phyloP scores from a whole-genome alignment of 2,113 vertebrate species.

The Poeciliopsis prolifica region DNA sequence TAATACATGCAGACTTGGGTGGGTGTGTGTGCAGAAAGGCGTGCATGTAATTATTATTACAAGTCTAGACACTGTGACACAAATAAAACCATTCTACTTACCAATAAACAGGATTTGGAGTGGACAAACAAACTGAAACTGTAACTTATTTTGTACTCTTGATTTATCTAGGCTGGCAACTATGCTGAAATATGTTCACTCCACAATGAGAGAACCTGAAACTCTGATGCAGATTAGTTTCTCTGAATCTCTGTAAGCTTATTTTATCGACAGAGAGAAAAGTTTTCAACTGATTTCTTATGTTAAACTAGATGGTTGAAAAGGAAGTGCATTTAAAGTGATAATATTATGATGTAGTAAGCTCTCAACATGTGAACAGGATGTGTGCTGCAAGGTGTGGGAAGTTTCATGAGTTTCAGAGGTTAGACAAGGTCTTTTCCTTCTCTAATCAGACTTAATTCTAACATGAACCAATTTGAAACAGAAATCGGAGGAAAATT shows the following conservation, averaged over 20 bases:
- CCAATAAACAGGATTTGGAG: not conserved
- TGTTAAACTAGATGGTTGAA: not conserved
- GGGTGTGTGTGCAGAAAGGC: not conserved
- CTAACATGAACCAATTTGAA: not conserved
- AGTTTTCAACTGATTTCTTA: not conserved
- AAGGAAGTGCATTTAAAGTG: not conserved
- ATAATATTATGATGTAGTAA: not conserved
- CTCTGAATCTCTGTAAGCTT: not conserved
- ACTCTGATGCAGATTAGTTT: not conserved
- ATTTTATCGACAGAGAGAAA: not conserved
- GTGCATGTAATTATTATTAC: conserved; percentile 6
- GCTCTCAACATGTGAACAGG: not conserved
- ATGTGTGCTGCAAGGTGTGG: not conserved
- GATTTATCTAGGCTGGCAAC: not conserved
- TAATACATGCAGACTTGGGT: conserved; percentile 19
- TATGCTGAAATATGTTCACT: not conserved
- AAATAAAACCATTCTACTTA: conserved; percentile 8
- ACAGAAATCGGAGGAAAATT: not conserved
- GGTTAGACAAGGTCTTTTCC: not conserved
- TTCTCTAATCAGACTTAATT: not conserved
- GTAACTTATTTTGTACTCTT: not conserved
- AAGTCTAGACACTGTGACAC: conserved; percentile 26
- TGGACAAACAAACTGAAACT: not conserved
- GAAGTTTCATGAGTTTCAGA: not conserved
- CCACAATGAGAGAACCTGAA: not conserved